Conservation (phyloP, 2,888 invertebrate genomes). For the Zygogramma bicolorata region DNA sequence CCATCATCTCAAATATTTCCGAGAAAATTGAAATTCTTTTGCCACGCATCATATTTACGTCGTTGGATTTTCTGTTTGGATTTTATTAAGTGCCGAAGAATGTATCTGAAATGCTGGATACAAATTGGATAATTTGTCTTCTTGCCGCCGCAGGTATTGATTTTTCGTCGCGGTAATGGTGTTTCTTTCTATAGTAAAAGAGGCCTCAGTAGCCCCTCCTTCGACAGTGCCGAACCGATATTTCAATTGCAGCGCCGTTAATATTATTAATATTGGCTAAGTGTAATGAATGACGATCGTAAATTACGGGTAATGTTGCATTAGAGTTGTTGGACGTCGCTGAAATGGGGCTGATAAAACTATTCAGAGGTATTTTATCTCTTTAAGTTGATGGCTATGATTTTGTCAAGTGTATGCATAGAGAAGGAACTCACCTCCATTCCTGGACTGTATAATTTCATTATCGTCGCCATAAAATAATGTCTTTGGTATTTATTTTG, state of each 20-base stretch:
- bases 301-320: slow-evolving; percentile 2
- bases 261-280: slow-evolving; percentile 29
- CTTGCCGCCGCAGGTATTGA: slow-evolving; percentile 46
- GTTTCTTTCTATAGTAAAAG: slow-evolving; percentile 27
- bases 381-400: neutral
- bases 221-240: slow-evolving; percentile 16
- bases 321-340: neutral
- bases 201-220: slow-evolving; percentile 24
- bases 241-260: slow-evolving; percentile 26
- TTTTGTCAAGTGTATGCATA: neutral
- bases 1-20: slow-evolving; percentile 23
- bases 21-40: slow-evolving; percentile 47
- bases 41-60: slow-evolving; percentile 46
- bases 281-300: slow-evolving; percentile 9
- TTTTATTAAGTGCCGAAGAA: slow-evolving; percentile 61
- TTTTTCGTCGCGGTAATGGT: slow-evolving; percentile 32
- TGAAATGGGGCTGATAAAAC: neutral
- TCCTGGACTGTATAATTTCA: no score
- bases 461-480: no score
- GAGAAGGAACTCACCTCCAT: neutral
- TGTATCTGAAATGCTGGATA: slow-evolving; percentile 59
- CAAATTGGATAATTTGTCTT: slow-evolving; percentile 63
- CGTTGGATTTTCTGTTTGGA: slow-evolving; percentile 41
- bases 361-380: neutral
- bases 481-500: no score